Conservation (phyloP, 1,140 invertebrate genomes). For the Brachionus angularis region DNA sequence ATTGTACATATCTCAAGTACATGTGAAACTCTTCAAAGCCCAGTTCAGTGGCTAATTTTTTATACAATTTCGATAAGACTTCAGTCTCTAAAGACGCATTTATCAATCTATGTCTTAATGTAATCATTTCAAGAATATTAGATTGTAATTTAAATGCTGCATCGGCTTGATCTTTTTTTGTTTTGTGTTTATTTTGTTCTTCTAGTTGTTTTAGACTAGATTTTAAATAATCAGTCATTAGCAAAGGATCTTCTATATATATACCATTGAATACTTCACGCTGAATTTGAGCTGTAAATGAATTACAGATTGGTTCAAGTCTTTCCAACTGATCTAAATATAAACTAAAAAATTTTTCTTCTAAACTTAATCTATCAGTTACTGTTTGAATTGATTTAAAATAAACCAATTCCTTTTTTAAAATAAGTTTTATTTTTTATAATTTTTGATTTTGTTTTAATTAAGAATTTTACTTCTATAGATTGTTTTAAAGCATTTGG, state of each 20-base stretch:
- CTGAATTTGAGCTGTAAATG: constrained; percentile 52
- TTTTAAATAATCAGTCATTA: constrained; percentile 52
- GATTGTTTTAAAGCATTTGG: constrained; percentile 53
- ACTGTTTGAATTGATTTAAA: constrained; percentile 50
- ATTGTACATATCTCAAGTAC: constrained; percentile 55
- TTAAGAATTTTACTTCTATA: constrained; percentile 47
- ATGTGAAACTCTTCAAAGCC: constrained; percentile 56
- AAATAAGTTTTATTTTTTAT: neutral
- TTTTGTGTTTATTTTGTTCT: constrained; percentile 16
- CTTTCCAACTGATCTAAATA: constrained; percentile 51
- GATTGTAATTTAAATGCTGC: neutral
- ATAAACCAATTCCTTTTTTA: constrained; percentile 51
- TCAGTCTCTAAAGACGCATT: constrained; percentile 54
- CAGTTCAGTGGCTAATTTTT: constrained; percentile 51
- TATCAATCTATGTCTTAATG: constrained; percentile 51
- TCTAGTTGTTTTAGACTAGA: constrained; percentile 41
- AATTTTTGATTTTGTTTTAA: neutral
- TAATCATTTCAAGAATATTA: constrained; percentile 46
- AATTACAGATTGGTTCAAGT: constrained; percentile 49
- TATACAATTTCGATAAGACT: constrained; percentile 54
- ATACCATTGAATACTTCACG: constrained; percentile 54
- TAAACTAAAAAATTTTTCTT: constrained; percentile 53
- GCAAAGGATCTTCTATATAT: constrained; percentile 54
- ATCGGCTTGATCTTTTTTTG: constrained; percentile 27
- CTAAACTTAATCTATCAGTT: constrained; percentile 49